phyloP scores from a whole-genome alignment of 64 coral and sea anemone species.

The Actinia tenebrosa region DNA sequence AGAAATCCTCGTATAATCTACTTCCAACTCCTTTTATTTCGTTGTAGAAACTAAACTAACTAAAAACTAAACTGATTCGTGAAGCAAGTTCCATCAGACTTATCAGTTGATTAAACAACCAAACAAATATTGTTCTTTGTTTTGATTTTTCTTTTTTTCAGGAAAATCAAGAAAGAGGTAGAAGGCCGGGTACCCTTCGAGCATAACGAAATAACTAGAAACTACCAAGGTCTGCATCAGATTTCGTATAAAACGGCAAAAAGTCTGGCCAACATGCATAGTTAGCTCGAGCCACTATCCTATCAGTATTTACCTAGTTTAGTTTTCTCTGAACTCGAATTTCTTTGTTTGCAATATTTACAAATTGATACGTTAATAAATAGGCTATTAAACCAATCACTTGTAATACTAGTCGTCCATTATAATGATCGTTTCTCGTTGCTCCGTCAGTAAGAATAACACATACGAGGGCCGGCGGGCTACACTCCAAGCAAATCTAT shows the following conservation, averaged over 20 bases:
- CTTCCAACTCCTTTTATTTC: no score
- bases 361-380: slow-evolving; percentile 20
- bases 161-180: neutral
- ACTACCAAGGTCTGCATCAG: neutral
- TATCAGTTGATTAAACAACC: no score
- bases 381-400: slow-evolving; percentile 10
- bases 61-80: neutral
- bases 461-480: no score
- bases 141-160: neutral
- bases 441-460: neutral
- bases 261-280: neutral
- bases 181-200: neutral
- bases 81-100: no score
- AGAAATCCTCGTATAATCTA: no score
- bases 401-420: neutral
- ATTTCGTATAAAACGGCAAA: neutral
- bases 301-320: neutral
- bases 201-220: no score
- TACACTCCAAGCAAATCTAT: neutral
- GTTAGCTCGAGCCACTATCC: no score
- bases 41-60: no score
- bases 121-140: neutral
- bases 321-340: neutral
- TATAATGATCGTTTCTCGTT: neutral
- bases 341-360: slow-evolving; percentile 17